These are phyloP conservation scores for Oreochromis tanganicae DNA, from an alignment of 2,113 vertebrate species.

Conservation along the genomic window DNA sequence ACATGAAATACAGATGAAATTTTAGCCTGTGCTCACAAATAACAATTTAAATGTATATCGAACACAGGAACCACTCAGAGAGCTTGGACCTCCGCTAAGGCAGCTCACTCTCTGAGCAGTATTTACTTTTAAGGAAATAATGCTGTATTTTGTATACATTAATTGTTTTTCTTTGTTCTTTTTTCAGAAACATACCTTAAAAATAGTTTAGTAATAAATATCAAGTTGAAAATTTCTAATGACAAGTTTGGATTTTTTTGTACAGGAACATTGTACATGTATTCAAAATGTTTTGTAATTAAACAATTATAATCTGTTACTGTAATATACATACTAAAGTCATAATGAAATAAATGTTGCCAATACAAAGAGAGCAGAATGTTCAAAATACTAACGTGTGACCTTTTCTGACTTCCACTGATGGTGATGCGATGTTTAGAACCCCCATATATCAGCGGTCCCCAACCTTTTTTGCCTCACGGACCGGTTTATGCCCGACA, in stretches of 20 bases:
- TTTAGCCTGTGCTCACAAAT: not conserved
- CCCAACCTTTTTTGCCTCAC: no score
- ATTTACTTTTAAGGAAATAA: not conserved
- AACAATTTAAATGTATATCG: not conserved
- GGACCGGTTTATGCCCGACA: no score
- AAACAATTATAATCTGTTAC: not conserved
- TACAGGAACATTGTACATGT: not conserved
- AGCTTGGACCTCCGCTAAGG: not conserved
- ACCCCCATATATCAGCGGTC: not conserved
- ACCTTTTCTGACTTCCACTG: not conserved
- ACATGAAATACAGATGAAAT: not conserved
- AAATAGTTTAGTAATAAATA: not conserved
- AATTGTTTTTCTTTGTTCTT: not conserved
- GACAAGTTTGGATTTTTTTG: fast-evolving
- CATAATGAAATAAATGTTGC: not conserved
- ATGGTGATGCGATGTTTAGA: not conserved
- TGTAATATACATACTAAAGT: not conserved
- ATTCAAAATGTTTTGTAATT: not conserved
- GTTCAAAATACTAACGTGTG: not conserved
- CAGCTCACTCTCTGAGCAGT: not conserved
- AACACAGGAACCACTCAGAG: not conserved
- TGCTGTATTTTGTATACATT: not conserved
- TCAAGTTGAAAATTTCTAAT: not conserved
- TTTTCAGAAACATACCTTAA: not conserved
- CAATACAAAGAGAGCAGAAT: not conserved